phyloP scores from a whole-genome alignment of 2,113 vertebrate genomes.

The Buteo buteo region DNA sequence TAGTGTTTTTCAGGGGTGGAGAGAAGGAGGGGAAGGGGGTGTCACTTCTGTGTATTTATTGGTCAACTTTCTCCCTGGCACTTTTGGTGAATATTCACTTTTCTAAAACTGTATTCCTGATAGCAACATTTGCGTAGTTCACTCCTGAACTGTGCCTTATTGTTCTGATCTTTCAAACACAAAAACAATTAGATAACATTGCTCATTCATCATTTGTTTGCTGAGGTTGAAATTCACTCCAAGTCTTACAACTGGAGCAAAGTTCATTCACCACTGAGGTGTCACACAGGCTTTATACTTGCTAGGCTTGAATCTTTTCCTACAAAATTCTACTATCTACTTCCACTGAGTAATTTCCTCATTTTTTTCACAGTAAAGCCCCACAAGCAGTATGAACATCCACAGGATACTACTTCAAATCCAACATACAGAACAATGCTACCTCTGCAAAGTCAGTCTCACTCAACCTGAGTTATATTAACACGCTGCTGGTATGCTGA shows the following conservation, averaged over 20 bases:
- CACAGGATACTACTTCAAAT: background rate
- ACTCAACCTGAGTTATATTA: background rate
- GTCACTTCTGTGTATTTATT: background rate
- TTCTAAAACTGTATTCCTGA: background rate
- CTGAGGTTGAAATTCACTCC: background rate
- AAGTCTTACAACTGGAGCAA: background rate
- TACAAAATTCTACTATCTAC: background rate
- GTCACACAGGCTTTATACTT: background rate
- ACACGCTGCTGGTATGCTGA: background rate
- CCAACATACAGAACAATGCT: background rate
- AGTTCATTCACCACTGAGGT: background rate
- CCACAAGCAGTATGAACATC: background rate
- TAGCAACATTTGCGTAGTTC: background rate
- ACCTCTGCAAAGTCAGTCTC: background rate
- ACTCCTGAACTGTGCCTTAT: background rate
- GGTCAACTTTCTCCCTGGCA: background rate
- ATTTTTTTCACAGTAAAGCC: background rate
- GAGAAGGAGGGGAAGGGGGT: background rate
- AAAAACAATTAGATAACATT: background rate
- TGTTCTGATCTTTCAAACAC: background rate
- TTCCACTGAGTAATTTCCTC: background rate
- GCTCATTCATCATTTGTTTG: background rate
- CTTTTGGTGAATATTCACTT: background rate
- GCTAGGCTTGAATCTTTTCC: background rate
- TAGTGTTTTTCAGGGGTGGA: accelerated